phyloP scores from a whole-genome alignment of 2,113 vertebrate species.

The Phyllostomus discolor region DNA sequence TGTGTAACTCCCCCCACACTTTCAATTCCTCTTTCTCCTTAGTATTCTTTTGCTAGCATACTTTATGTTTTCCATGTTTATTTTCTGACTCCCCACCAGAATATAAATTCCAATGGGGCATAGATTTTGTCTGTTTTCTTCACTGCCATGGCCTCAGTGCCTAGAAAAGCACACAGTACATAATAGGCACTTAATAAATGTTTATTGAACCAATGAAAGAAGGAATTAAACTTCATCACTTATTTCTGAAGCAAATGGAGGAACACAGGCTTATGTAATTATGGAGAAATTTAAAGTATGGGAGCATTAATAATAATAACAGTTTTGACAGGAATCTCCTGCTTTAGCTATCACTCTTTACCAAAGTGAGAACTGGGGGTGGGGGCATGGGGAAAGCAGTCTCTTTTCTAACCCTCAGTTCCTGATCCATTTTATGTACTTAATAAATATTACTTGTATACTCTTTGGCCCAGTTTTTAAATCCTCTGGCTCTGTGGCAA shows the following conservation, averaged over 20 bases:
- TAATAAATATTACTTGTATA: background rate
- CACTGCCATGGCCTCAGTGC: background rate
- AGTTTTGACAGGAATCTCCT: background rate
- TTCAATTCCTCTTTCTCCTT: background rate
- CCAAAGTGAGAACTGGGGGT: background rate
- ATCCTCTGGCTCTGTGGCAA: background rate
- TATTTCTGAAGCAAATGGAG: background rate
- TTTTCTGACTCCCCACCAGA: background rate
- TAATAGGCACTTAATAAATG: background rate
- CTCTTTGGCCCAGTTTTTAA: background rate
- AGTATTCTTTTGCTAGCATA: background rate
- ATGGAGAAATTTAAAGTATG: background rate
- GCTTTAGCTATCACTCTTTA: background rate
- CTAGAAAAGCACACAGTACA: background rate
- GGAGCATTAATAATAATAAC: background rate
- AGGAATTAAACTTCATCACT: background rate
- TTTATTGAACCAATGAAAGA: background rate
- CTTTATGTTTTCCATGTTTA: background rate
- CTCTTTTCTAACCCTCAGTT: background rate
- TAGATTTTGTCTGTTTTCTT: background rate
- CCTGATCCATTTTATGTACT: background rate
- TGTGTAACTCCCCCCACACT: background rate
- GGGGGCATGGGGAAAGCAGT: fast-evolving
- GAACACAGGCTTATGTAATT: background rate
- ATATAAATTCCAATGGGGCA: background rate